Evolutionary conservation across 1,140 invertebrate genomes (phyloP), one percentile per base, ranked within the genome.

Genomic region (Megathymus violae): DNA sequence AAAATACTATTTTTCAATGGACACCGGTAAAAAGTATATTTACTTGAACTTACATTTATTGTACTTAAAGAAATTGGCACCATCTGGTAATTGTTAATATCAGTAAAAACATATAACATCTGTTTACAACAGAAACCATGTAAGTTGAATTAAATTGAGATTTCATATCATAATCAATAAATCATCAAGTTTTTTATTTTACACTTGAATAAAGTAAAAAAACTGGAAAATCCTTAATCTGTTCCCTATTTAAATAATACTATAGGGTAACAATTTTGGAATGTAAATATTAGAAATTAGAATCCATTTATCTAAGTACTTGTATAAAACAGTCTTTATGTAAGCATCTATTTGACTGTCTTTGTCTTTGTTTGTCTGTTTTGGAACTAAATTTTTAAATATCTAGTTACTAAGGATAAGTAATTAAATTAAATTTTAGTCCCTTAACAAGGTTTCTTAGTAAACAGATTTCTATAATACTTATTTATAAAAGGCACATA

Each of bases 31-130:
- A 36, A 11, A 36, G 34, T 34, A 47, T 36, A 56, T 44, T 38
- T 15, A 13, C n/a, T 15, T 64, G 38, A 25, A 60, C 62, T 51
- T 58, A 64, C 62, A 46, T 66, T 11, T 71, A 74, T 74, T 74
- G 71, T 77, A 74, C 66, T 77, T 68, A 74, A 68, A 54, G 40
- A 40, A 54, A 81, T 86, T 86, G 83, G 83, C 83, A 86, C 83
- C 80, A 79, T 36, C 62, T 83, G 79, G 82, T 83, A 74, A 82
- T 79, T 67, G 76, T 64, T 61, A 38, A 52, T n/a, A 46, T 54
- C 47, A 50, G 25, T 41, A 41, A 10, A 54, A 47, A 31, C 9
- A 44, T 43, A 63, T 54, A 54, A 48, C 15, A 36, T 36, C 47
- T 43, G 38, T 54, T 43, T 40, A 54, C 51, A 10, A 27, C 7